phyloP scores from a whole-genome alignment of 2,888 invertebrate genomes.

The Mystacides longicornis region DNA sequence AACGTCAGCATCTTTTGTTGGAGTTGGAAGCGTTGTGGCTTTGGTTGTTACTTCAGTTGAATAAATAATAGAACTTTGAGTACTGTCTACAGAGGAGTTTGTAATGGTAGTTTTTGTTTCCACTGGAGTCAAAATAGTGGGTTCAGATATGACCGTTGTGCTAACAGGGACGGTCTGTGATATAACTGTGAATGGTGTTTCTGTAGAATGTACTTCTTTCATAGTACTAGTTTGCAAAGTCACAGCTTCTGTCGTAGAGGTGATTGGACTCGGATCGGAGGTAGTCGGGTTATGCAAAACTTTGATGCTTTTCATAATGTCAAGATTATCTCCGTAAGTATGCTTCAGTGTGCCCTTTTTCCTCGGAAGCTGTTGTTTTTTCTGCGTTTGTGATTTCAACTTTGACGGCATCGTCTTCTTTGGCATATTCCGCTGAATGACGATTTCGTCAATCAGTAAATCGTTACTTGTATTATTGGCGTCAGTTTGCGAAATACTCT shows the following conservation, averaged over 20 bases:
- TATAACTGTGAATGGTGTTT: not conserved
- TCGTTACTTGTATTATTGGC: constrained; percentile 28
- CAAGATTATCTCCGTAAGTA: constrained; percentile 40
- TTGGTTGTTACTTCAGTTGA: not conserved
- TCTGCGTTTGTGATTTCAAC: constrained; percentile 19
- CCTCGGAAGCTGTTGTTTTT: constrained; percentile 37
- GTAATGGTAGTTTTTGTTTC: not conserved
- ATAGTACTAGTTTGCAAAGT: not conserved
- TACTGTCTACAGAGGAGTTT: not conserved
- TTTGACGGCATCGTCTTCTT: constrained; percentile 31
- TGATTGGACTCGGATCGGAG: not conserved
- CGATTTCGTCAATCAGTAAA: constrained; percentile 33
- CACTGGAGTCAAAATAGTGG: not conserved
- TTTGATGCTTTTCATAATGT: constrained; percentile 19
- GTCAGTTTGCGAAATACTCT: constrained; percentile 4
- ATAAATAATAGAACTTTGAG: not conserved
- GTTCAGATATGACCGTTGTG: not conserved
- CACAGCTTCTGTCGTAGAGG: not conserved
- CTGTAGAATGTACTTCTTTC: not conserved
- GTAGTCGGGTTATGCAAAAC: constrained; percentile 21
- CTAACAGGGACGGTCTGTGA: no score
- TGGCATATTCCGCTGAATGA: constrained; percentile 34
- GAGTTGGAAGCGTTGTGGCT: not conserved
- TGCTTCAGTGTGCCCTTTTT: constrained; percentile 46
- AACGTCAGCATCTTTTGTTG: not conserved